Conservation (phyloP, 92 coral and sea anemone species). For the Porites lobata region DNA sequence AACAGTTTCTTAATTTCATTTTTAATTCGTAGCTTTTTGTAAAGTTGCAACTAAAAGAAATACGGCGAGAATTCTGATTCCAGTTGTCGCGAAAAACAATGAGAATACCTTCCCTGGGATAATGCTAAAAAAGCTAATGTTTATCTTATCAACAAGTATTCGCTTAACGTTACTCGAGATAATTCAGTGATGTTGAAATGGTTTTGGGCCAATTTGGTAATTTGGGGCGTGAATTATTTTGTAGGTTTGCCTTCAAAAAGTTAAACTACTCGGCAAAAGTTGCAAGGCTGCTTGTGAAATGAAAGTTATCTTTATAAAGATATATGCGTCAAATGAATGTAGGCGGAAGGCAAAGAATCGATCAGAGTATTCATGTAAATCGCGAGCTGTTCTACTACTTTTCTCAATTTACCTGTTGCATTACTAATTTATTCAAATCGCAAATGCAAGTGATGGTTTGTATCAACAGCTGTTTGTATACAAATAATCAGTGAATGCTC, state of each 20-base stretch:
- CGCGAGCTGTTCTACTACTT: too few species aligned
- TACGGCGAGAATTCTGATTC: not conserved
- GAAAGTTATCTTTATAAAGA: not conserved
- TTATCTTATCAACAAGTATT: not conserved
- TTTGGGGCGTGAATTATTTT: not conserved
- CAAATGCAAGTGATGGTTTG: not conserved
- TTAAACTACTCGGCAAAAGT: too few species aligned
- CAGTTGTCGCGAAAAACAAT: not conserved
- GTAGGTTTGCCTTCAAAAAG: not conserved
- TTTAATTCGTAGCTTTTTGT: not conserved
- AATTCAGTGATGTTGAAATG: not conserved
- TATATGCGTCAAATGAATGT: too few species aligned
- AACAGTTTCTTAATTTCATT: not conserved
- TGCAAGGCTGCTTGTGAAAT: not conserved
- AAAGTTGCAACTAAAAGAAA: not conserved
- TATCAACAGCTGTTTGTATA: conserved; percentile 8
- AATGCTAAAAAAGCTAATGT: too few species aligned
- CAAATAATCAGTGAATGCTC: not conserved
- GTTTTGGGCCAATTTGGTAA: not conserved
- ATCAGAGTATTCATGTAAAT: too few species aligned
- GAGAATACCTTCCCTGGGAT: not conserved
- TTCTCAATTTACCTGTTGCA: not conserved
- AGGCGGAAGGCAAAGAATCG: too few species aligned
- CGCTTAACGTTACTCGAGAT: too few species aligned
- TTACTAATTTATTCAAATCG: not conserved